Conservation (phyloP, 2,888 invertebrate species). For the Eumerus sabulonum region DNA sequence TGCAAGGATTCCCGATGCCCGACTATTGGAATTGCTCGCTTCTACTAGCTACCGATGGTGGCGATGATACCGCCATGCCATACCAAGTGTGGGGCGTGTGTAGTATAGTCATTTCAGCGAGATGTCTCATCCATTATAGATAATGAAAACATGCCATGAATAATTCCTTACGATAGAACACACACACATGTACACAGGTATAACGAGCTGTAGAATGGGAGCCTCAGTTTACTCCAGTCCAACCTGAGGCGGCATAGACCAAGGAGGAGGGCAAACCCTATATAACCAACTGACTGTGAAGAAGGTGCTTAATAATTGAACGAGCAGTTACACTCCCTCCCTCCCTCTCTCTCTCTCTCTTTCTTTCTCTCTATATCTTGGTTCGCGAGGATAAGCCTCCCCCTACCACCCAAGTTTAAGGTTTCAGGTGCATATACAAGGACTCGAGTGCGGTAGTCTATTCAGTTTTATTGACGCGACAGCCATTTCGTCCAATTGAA, state of each 20-base stretch:
- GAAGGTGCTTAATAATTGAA: constrained; percentile 55
- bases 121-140: constrained; percentile 67
- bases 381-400: too few species aligned
- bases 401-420: constrained; percentile 65
- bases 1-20: constrained; percentile 43
- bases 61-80: constrained; percentile 16
- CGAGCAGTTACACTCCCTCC: constrained; percentile 43
- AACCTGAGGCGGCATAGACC: constrained; percentile 6
- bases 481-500: constrained; percentile 18
- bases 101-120: constrained; percentile 58
- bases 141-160: constrained; percentile 68
- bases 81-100: too few species aligned
- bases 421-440: constrained; percentile 44
- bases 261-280: constrained; percentile 23
- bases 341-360: too few species aligned
- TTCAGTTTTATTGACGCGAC: constrained; percentile 32
- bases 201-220: constrained; percentile 37
- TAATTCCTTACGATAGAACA: constrained; percentile 65
- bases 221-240: constrained; percentile 35
- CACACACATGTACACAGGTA: constrained; percentile 17
- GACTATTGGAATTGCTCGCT: constrained; percentile 8
- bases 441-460: constrained; percentile 2
- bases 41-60: constrained; percentile 10
- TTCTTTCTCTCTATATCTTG: too few species aligned
- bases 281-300: constrained; percentile 50